Evolutionary conservation across 2,113 vertebrate genomes (phyloP).

Genomic region (Megatriorchis doriae): DNA sequence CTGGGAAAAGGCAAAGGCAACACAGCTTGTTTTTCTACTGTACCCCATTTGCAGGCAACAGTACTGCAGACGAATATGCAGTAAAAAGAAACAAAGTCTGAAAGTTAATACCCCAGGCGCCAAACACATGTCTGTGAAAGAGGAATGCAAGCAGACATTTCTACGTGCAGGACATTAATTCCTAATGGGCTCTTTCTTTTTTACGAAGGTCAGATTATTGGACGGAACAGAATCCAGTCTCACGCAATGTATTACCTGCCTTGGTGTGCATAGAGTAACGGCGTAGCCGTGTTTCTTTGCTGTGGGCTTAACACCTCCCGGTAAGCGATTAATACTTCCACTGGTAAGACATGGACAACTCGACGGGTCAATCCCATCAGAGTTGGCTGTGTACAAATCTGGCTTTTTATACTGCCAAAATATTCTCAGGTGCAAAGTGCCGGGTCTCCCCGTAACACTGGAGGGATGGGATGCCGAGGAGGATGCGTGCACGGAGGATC

Average conservation of each 20-base stretch:
- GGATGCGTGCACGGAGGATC: background rate
- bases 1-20: constrained; percentile 19
- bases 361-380: background rate
- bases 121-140: constrained; percentile 61
- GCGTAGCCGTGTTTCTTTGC: background rate
- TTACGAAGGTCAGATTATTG: constrained; percentile 15
- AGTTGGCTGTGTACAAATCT: background rate
- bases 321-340: background rate
- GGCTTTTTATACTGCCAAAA: background rate
- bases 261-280: background rate
- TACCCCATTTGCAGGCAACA: constrained; percentile 40
- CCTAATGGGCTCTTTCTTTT: constrained; percentile 34
- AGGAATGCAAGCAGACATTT: constrained; percentile 62
- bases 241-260: background rate
- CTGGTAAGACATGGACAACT: background rate
- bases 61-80: constrained; percentile 32
- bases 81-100: constrained; percentile 75
- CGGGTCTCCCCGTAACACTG: fast-evolving
- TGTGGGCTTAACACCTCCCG: background rate
- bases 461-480: background rate
- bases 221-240: background rate
- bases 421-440: background rate
- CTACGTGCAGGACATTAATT: constrained; percentile 43
- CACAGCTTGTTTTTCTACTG: constrained; percentile 58
- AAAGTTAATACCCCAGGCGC: constrained; percentile 72